Conservation (phyloP, 2,797 vertebrate species). For the Lepilemur ruficaudatus region DNA sequence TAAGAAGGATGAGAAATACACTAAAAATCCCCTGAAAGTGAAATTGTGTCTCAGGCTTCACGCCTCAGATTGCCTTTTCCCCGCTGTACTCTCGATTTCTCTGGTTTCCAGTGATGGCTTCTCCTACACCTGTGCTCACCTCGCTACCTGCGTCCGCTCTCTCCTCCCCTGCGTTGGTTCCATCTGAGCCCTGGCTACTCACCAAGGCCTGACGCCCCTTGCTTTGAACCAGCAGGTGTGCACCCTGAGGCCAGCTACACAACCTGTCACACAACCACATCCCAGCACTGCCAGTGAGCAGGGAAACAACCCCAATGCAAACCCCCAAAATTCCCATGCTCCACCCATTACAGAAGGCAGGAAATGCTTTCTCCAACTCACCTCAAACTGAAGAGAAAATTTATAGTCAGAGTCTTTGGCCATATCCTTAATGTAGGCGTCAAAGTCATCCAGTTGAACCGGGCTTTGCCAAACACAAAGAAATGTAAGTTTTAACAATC, state of each 20-base stretch:
- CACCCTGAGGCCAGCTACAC: fast-evolving
- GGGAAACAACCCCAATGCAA: fast-evolving
- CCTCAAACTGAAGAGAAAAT: conserved; percentile 98
- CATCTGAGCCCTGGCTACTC: neutral
- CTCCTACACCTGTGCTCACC: neutral
- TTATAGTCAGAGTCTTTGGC: conserved; percentile 98
- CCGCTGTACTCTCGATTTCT: fast-evolving
- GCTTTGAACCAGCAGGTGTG: neutral
- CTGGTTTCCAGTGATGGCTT: neutral
- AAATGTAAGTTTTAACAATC: neutral
- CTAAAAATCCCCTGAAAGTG: neutral
- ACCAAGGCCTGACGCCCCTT: neutral
- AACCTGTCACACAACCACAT: fast-evolving
- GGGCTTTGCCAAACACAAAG: conserved; percentile 85
- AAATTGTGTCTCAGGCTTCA: neutral
- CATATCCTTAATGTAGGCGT: conserved; percentile 96
- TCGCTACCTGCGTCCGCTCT: neutral
- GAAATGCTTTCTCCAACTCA: conserved; percentile 72
- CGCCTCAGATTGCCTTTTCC: neutral
- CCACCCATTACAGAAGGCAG: neutral
- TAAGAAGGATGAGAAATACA: neutral
- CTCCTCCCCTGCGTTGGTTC: neutral
- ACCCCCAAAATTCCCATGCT: fast-evolving
- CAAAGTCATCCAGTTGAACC: conserved; percentile 96
- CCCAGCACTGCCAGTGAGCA: neutral